Evolutionary conservation across 1,140 invertebrate species (phyloP).

Genomic region (Gonioctena quinquepunctata): DNA sequence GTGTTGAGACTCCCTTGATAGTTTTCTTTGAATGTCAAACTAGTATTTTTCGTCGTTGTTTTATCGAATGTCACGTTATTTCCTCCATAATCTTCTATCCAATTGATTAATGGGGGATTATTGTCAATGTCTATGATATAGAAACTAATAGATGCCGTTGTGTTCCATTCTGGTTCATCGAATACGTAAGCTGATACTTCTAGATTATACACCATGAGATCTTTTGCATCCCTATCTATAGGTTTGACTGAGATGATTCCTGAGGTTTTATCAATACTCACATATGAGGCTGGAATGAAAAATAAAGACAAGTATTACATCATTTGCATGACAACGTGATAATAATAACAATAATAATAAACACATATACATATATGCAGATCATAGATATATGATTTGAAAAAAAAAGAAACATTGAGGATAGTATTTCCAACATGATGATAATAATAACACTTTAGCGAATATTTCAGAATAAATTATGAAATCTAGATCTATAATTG

Average conservation of each 20-base stretch:
- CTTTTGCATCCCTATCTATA: conserved; percentile 61
- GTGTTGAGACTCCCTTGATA: conserved; percentile 23
- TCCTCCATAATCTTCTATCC: background rate
- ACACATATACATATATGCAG: no score
- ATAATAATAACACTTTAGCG: no score
- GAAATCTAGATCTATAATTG: no score
- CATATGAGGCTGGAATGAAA: conserved; percentile 29
- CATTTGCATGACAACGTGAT: no score
- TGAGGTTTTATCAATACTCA: conserved; percentile 49
- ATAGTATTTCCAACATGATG: no score
- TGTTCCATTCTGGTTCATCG: conserved; percentile 49
- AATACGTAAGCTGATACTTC: conserved; percentile 58
- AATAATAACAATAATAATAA: no score
- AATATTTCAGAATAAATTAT: no score
- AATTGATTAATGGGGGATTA: conserved; percentile 52
- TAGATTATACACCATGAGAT: conserved; percentile 57
- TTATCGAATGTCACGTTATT: conserved; percentile 39
- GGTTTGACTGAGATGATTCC: conserved; percentile 56
- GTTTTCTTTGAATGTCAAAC: conserved; percentile 32
- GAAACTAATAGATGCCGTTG: conserved; percentile 54
- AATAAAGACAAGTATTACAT: no score
- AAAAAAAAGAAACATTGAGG: no score
- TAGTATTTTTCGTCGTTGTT: conserved; percentile 44
- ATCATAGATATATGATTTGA: no score
- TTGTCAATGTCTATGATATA: conserved; percentile 63